Base-by-base conservation (phyloP, 2,888 invertebrate species). In the Spilosoma lubricipeda region DNA sequence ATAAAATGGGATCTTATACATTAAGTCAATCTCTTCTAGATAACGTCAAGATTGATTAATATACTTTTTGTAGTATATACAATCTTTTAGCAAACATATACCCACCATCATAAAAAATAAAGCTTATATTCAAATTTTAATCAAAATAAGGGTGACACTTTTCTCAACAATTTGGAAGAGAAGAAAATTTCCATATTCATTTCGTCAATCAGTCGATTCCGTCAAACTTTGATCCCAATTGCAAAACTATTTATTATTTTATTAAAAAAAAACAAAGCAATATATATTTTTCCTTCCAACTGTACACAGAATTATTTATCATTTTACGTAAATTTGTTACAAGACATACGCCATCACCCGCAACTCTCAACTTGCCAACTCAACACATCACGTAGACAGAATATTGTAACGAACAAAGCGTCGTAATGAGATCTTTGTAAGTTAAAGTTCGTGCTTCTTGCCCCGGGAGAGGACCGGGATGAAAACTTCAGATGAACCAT, bases 401-500 rank as follows among this genome's bases (percentile, higher is more conserved):
- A 83, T 70, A 74, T 67, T 77, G 83, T 86, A 86, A 78, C 75
- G 81, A 87, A 87, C 86, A 88, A 85, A 86, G 84, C 82, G 74
- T 76, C 76, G 88, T 91, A 90, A 91, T 90, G 88, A 89, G 91
- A 91, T 89, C 87, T 89, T 85, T 83, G 85, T 87, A 88, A 86
- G 89, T 90, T 90, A 87, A 84, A 88, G 85, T 89, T 88, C 80
- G 85, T 85, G 79, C 80, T 75, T 73, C 69, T 73, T 77, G 76
- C 82, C 75, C 72, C 79, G 75, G 79, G 77, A 78, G 45, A 75
- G 45, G 70, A 64, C 69, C 20, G 52, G 63, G 75, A 75, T 64
- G 71, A 78, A 82, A 83, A 84, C 79, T 85, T 84, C 23, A 74
- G 72, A 79, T 75, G 82, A 83, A 74, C 73, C 77, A 56, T 79